Base-by-base conservation (phyloP, 1,140 invertebrate species). In the Pogonomyrmex barbatus region DNA sequence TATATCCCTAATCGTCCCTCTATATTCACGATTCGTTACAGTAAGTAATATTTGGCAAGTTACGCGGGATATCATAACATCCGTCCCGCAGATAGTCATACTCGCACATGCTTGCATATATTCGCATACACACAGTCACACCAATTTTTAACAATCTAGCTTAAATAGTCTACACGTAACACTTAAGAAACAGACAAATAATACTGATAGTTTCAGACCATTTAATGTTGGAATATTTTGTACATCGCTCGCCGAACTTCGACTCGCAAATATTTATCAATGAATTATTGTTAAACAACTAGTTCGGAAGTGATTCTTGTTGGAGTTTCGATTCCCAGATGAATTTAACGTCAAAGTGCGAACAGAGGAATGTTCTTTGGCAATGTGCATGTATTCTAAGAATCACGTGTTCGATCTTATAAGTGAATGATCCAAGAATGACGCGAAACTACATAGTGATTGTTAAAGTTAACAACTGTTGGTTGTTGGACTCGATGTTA, bases 151-250 rank as follows among this genome's bases (percentile, higher is more conserved):
- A 85, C 62, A 75, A 82, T 85, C 60, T 71, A 63, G 36, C 47
- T 76, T 60, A 52, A 68, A 65, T 85, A 71, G n/a, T 24, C 50
- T 60, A 68, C 62, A n/a, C 36, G 36, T 82, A 87, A 90, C 89
- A 89, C 68, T 84, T 87, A 89, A 45, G 60, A 79, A 87, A 89
- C 50, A 75, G 77, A 81, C 39, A 86, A 85, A 87, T 90, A 92
- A 91, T 91, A 92, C 89, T 90, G 88, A 90, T 85, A 73, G 76
- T 87, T 86, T 88, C 89, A 67, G 82, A 90, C 86, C 88, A 84
- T 81, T 85, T 85, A 30, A 83, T 68, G 82, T 78, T 89, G 39
- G 45, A 58, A 77, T 62, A 71, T 36, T 84, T 75, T 79, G 85
- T 87, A 89, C 60, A 54, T 70, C 54, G 17, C 39, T 63, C 33